A percentile compares a stretch with the other conserved stretches of the same genome.
phyloP scores from a whole-genome alignment of 2,888 invertebrate genomes.

The Ochropleura leucogaster region DNA sequence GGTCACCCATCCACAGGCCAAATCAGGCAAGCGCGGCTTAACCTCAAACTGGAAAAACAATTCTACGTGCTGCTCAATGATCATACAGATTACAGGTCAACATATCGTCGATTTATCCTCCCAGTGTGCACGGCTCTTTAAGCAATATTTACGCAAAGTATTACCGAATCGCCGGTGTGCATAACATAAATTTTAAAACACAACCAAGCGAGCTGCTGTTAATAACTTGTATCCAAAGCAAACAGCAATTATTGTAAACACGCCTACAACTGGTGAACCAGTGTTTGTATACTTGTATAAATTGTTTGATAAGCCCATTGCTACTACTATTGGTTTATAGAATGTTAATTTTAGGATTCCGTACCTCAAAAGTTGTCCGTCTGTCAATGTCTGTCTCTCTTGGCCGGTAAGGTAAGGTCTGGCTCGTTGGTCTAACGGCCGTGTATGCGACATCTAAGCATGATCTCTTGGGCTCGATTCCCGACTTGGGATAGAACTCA shows the following conservation, averaged over 20 bases:
- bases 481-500: no score
- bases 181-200: constrained; percentile 81
- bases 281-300: constrained; percentile 75
- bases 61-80: background rate
- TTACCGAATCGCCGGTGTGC: constrained; percentile 69
- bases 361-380: background rate
- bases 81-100: constrained; percentile 3
- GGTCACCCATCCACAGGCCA: no score
- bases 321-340: constrained; percentile 24
- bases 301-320: constrained; percentile 61
- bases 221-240: constrained; percentile 77
- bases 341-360: background rate
- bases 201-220: constrained; percentile 64
- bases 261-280: constrained; percentile 56
- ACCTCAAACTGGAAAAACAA: no score
- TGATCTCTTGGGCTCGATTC: no score
- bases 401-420: no score
- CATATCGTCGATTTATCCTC: background rate
- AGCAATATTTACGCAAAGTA: constrained; percentile 70
- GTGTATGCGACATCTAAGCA: no score
- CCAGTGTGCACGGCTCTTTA: constrained; percentile 35
- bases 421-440: no score
- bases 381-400: no score
- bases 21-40: no score
- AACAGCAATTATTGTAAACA: constrained; percentile 70